Percentiles rank a stretch among this genome's conserved stretches.
phyloP scores from a whole-genome alignment of 1,140 invertebrate species.

The Philotrypesis tridentata region DNA sequence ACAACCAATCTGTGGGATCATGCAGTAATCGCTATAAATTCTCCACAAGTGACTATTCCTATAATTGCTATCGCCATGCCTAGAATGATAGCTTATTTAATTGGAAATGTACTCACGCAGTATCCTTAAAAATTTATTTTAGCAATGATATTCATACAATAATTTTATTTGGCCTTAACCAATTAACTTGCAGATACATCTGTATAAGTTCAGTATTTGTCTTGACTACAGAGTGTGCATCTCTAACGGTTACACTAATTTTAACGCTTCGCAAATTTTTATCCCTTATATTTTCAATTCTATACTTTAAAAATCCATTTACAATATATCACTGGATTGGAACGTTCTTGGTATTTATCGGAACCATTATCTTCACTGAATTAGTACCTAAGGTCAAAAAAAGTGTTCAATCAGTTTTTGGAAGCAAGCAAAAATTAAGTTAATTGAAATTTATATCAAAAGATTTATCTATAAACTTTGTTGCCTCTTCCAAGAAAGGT shows the following conservation, averaged over 20 bases:
- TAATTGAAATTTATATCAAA: slow-evolving; percentile 48
- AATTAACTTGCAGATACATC: slow-evolving; percentile 77
- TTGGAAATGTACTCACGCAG: slow-evolving; percentile 93
- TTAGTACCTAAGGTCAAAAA: slow-evolving; percentile 69
- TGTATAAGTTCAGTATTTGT: slow-evolving; percentile 97
- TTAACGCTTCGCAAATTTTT: slow-evolving; percentile 97
- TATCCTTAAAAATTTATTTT: slow-evolving; percentile 76
- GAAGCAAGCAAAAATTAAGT: slow-evolving; percentile 57
- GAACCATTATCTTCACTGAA: slow-evolving; percentile 94
- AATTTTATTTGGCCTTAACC: slow-evolving; percentile 52
- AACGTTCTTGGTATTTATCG: slow-evolving; percentile 91
- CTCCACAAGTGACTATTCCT: slow-evolving; percentile 72
- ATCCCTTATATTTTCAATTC: slow-evolving; percentile 94
- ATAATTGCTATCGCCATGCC: slow-evolving; percentile 78
- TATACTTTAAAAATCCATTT: slow-evolving; percentile 97
- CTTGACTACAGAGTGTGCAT: slow-evolving; percentile 94
- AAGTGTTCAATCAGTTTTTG: slow-evolving; percentile 36
- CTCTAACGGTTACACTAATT: slow-evolving; percentile 95
- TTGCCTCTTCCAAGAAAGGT: not conserved
- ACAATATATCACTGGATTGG: slow-evolving; percentile 95
- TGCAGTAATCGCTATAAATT: slow-evolving; percentile 76
- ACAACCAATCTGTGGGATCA: slow-evolving; percentile 85
- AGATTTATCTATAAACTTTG: not conserved
- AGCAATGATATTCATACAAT: not conserved
- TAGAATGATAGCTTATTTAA: slow-evolving; percentile 84